phyloP scores from a whole-genome alignment of 2,888 invertebrate genomes.

The Tiliacea aurago region DNA sequence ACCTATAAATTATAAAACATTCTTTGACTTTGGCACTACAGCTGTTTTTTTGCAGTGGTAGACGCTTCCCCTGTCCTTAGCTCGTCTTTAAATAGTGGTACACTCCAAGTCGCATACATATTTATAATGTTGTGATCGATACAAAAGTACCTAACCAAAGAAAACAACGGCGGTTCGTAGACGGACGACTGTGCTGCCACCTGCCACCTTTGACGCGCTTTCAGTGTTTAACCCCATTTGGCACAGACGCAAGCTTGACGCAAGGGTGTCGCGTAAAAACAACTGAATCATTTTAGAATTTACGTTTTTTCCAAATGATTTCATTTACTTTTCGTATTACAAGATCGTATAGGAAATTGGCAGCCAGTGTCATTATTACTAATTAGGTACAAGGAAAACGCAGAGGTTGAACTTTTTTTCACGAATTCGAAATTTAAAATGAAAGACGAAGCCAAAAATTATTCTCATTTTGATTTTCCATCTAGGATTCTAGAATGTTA shows the following conservation, averaged over 20 bases:
- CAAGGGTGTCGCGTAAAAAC: not conserved
- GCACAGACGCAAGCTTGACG: not conserved
- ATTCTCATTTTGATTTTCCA: too few relatives aligned
- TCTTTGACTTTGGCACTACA: too few relatives aligned
- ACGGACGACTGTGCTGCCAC: too few relatives aligned
- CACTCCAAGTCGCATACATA: too few relatives aligned
- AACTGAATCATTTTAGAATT: conserved; percentile 10
- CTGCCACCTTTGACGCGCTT: too few relatives aligned
- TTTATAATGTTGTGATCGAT: too few relatives aligned
- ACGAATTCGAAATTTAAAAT: not conserved
- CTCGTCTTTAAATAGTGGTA: too few relatives aligned
- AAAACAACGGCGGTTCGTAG: too few relatives aligned
- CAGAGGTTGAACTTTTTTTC: not conserved
- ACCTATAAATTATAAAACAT: too few relatives aligned
- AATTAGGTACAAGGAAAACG: not conserved
- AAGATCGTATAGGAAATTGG: conserved; percentile 28
- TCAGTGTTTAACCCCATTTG: conserved; percentile 1
- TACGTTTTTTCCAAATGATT: conserved; percentile 20
- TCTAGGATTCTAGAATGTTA: not conserved
- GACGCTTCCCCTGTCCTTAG: too few relatives aligned
- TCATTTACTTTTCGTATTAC: not conserved
- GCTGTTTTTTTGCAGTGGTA: too few relatives aligned
- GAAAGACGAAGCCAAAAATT: not conserved
- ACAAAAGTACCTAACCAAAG: too few relatives aligned
- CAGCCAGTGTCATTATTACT: not conserved